These are phyloP conservation scores for Pterocles gutturalis DNA, from an alignment of 2,113 vertebrate species.

Conservation along the genomic window DNA sequence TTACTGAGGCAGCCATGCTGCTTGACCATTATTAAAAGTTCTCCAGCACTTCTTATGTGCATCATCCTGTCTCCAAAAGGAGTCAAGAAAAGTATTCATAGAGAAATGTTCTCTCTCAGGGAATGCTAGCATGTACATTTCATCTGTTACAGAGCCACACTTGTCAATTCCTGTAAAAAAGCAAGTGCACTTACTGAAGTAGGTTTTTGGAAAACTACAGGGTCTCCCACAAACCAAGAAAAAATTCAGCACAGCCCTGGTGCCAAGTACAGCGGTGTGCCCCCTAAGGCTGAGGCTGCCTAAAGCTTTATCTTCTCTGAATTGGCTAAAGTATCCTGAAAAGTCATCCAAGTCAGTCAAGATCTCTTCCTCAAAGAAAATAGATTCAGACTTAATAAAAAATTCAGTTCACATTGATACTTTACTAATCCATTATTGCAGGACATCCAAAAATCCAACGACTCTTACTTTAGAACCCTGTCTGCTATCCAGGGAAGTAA, in stretches of 20 bases:
- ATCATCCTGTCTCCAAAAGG: not conserved
- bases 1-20: not conserved
- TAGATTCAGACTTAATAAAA: not conserved
- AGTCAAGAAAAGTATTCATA: not conserved
- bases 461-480: not conserved
- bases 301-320: not conserved
- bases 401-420: not conserved
- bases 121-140: accelerated
- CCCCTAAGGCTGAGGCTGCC: not conserved
- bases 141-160: not conserved
- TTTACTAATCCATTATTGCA: not conserved
- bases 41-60: not conserved
- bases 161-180: not conserved
- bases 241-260: not conserved
- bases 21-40: not conserved
- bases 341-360: not conserved
- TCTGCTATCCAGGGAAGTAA: constrained; percentile 85
- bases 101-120: no score
- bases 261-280: accelerated
- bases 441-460: not conserved
- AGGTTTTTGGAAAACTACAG: not conserved
- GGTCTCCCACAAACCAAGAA: not conserved
- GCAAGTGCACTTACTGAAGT: not conserved
- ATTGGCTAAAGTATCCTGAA: not conserved
- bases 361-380: not conserved